Evolutionary conservation across 2,797 vertebrate genomes (phyloP).

Genomic region (Cheracebus regulus): DNA sequence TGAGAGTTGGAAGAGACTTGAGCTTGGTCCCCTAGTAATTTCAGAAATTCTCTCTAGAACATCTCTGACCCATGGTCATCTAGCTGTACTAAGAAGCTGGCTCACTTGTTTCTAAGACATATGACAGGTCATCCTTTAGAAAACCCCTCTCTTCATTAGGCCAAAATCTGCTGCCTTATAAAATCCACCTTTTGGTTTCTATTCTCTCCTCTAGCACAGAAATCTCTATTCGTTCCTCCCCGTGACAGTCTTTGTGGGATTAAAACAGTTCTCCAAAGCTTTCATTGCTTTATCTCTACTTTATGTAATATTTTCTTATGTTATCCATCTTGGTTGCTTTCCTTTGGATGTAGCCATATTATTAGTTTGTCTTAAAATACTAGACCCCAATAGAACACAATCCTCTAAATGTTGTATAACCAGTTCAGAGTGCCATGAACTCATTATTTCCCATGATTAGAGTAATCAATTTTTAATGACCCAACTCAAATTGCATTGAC

Average conservation of each 20-base stretch:
- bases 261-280: conserved; percentile 39
- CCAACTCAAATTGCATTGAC: conserved; percentile 40
- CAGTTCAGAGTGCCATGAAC: conserved; percentile 2
- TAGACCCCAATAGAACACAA: not conserved
- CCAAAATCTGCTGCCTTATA: conserved; percentile 38
- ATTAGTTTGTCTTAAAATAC: conserved; percentile 39
- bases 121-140: not conserved
- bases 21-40: not conserved
- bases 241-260: not conserved
- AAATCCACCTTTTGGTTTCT: not conserved
- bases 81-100: not conserved
- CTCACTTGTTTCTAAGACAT: conserved; percentile 24
- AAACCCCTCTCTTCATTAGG: not conserved
- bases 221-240: not conserved
- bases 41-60: not conserved
- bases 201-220: not conserved
- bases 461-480: conserved; percentile 59
- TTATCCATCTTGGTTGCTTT: conserved; percentile 1
- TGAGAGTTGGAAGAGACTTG: conserved; percentile 21
- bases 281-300: not conserved
- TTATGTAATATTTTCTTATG: not conserved
- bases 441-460: conserved; percentile 34
- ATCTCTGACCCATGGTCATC: not conserved
- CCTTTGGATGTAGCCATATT: conserved; percentile 11
- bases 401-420: conserved; percentile 52